phyloP scores from a whole-genome alignment of 2,888 invertebrate genomes.

The Prosopocoilus inquinatus region DNA sequence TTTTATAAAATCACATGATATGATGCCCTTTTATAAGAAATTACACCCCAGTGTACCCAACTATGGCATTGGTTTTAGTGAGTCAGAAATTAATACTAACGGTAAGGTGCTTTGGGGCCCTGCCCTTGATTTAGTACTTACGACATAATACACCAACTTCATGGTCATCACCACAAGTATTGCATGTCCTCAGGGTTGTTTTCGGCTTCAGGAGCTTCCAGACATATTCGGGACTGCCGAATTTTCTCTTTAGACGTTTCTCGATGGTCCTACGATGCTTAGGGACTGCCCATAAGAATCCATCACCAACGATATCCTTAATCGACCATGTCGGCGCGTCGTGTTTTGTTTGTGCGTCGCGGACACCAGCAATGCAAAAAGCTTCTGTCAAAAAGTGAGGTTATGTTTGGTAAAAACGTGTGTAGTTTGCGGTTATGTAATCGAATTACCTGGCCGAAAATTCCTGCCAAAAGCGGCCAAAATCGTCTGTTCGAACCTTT shows the following conservation, averaged over 20 bases:
- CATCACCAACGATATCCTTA: constrained; percentile 68
- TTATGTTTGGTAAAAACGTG: constrained; percentile 13
- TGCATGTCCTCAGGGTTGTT: constrained; percentile 71
- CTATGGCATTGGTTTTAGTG: not conserved
- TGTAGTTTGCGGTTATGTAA: constrained; percentile 22
- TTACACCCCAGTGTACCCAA: no score
- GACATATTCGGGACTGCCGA: constrained; percentile 64
- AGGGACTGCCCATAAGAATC: constrained; percentile 80
- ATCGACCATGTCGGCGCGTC: constrained; percentile 51
- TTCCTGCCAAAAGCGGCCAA: constrained; percentile 44
- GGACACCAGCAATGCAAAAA: constrained; percentile 37
- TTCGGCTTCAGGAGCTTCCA: constrained; percentile 72
- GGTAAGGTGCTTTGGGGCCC: no score
- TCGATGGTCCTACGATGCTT: constrained; percentile 76
- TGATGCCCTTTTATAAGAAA: no score
- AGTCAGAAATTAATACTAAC: no score
- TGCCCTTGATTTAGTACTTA: constrained; percentile 50
- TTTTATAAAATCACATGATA: no score
- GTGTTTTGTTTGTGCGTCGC: constrained; percentile 10
- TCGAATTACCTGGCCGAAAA: constrained; percentile 52
- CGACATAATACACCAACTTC: constrained; percentile 79
- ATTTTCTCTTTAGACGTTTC: constrained; percentile 69
- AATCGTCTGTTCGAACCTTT: constrained; percentile 49
- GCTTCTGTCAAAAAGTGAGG: constrained; percentile 38
- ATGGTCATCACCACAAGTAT: constrained; percentile 81